These are phyloP conservation scores for Magallana nippona DNA, from an alignment of 2,888 invertebrate species.

Conservation along the genomic window DNA sequence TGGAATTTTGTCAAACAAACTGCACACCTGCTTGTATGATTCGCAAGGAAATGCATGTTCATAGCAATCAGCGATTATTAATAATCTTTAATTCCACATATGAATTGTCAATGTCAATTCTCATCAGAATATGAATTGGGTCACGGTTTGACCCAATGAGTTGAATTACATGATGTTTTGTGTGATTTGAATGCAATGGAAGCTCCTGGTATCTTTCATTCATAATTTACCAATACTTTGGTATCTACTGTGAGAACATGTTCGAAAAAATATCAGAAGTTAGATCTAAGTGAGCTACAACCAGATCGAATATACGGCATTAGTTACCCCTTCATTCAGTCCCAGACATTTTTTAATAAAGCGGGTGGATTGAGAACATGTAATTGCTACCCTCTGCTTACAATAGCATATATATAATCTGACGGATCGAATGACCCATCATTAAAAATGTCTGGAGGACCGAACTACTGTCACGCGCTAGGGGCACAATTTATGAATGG, in stretches of 20 bases:
- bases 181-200: background rate
- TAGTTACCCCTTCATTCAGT: background rate
- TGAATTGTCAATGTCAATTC: background rate
- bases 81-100: no score
- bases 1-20: no score
- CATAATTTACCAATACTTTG: slow-evolving; percentile 17
- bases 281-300: background rate
- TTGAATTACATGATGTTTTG: slow-evolving; percentile 18
- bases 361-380: background rate
- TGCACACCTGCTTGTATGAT: no score
- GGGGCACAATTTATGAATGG: slow-evolving; percentile 10
- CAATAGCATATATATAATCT: slow-evolving; percentile 7
- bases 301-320: slow-evolving; percentile 1
- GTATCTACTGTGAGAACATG: slow-evolving; percentile 25
- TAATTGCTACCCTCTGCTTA: slow-evolving; percentile 5
- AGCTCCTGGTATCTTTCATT: background rate
- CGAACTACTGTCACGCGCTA: background rate
- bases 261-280: background rate
- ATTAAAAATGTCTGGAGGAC: slow-evolving; percentile 1
- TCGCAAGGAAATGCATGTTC: no score
- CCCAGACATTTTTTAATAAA: background rate
- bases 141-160: background rate
- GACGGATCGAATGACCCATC: background rate
- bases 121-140: background rate
- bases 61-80: no score